Evolutionary conservation across 2,797 vertebrate species (phyloP).

Genomic region (Heterohyrax brucei): DNA sequence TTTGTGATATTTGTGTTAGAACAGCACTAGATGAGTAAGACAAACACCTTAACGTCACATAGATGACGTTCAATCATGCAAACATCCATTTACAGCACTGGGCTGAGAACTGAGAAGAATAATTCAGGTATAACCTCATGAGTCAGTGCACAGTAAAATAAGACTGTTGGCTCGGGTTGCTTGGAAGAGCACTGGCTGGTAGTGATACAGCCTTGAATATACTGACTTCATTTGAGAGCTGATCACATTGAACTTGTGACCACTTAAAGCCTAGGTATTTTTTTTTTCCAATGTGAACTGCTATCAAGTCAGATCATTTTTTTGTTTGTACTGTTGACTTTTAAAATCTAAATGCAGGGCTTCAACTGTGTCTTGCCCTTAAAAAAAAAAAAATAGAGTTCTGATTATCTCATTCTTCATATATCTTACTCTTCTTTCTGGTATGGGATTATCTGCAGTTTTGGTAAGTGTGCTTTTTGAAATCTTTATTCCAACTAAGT

Average conservation of each 20-base stretch:
- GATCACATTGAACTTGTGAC: background rate
- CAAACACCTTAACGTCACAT: no score
- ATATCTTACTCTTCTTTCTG: background rate
- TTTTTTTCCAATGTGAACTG: background rate
- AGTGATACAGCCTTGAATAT: background rate
- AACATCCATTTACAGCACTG: background rate
- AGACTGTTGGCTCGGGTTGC: background rate
- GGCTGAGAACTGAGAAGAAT: background rate
- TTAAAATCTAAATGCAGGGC: background rate
- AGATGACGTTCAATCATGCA: background rate
- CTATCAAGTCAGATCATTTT: background rate
- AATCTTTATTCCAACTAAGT: background rate
- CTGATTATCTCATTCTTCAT: background rate
- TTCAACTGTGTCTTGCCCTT: background rate
- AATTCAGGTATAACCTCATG: background rate
- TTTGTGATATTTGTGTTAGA: no score
- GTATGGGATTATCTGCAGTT: slow-evolving; percentile 1
- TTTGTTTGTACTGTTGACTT: background rate
- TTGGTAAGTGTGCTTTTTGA: background rate
- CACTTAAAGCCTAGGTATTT: background rate
- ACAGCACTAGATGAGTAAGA: no score
- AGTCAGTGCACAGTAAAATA: background rate
- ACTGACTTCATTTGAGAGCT: background rate
- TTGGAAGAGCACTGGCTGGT: background rate
- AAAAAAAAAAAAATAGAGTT: background rate